phyloP scores from a whole-genome alignment of 1,140 invertebrate species.

The Heliconius congener region DNA sequence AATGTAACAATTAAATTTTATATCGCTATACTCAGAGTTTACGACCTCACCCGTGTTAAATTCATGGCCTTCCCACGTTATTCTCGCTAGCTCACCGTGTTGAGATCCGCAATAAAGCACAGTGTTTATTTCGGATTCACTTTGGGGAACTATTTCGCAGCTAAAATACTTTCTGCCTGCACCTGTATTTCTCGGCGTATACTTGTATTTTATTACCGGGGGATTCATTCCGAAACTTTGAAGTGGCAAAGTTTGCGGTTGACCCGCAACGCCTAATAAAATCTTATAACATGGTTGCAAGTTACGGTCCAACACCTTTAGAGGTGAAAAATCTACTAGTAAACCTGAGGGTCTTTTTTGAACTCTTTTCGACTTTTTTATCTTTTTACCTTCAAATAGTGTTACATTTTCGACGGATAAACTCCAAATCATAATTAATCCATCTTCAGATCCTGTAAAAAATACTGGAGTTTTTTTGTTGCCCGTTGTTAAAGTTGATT shows the following conservation, averaged over 20 bases:
- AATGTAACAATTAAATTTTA: constrained; percentile 77
- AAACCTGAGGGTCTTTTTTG: constrained; percentile 81
- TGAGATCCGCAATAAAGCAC: constrained; percentile 69
- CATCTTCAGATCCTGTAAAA: constrained; percentile 85
- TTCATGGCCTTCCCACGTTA: constrained; percentile 84
- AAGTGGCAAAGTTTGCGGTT: constrained; percentile 63
- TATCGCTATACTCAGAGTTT: constrained; percentile 80
- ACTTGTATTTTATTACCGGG: constrained; percentile 56
- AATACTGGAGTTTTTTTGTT: constrained; percentile 83
- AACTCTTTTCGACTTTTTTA: constrained; percentile 77
- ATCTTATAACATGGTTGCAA: constrained; percentile 84
- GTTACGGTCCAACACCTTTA: constrained; percentile 81
- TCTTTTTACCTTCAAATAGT: constrained; percentile 71
- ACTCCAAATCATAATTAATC: constrained; percentile 87
- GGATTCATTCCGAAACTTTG: constrained; percentile 71
- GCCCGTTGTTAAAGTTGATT: constrained; percentile 67
- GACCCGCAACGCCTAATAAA: constrained; percentile 70
- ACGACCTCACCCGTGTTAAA: constrained; percentile 82
- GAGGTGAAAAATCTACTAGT: constrained; percentile 81
- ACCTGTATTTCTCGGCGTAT: constrained; percentile 62
- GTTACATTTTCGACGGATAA: constrained; percentile 76
- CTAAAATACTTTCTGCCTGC: constrained; percentile 77
- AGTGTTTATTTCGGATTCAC: constrained; percentile 66
- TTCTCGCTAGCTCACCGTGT: constrained; percentile 79
- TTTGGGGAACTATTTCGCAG: constrained; percentile 60